Evolutionary conservation across 2,113 vertebrate species (phyloP).

Genomic region (Heterotilapia buettikoferi): DNA sequence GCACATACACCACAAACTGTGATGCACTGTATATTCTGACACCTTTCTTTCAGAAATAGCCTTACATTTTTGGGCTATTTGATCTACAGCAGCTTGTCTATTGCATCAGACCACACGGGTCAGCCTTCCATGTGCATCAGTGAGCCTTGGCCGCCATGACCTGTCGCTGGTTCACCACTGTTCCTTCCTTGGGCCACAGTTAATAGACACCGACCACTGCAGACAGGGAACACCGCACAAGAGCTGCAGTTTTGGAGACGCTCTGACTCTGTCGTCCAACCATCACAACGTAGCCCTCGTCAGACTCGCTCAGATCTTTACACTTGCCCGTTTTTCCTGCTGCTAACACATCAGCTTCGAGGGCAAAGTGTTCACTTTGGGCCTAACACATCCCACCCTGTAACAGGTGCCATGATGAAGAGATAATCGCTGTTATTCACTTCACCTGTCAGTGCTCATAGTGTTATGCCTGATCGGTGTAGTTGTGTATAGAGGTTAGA

Average conservation of each 20-base stretch:
- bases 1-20: not conserved
- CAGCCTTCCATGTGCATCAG: not conserved
- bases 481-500: not conserved
- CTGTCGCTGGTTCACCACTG: not conserved
- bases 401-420: not conserved
- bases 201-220: not conserved
- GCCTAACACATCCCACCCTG: not conserved
- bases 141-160: rapidly evolving
- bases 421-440: not conserved
- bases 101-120: not conserved
- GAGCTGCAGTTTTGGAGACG: not conserved
- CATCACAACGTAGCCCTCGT: not conserved
- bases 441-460: not conserved
- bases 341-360: not conserved
- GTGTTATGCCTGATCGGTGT: not conserved
- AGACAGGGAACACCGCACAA: not conserved
- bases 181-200: not conserved
- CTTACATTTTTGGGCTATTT: not conserved
- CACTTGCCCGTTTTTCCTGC: not conserved
- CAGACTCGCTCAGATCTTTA: not conserved
- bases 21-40: not conserved
- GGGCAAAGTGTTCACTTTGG: not conserved
- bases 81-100: not conserved
- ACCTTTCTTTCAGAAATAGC: not conserved
- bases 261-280: not conserved